phyloP scores from a whole-genome alignment of 2,113 vertebrate species.

The Hystrix brachyura region DNA sequence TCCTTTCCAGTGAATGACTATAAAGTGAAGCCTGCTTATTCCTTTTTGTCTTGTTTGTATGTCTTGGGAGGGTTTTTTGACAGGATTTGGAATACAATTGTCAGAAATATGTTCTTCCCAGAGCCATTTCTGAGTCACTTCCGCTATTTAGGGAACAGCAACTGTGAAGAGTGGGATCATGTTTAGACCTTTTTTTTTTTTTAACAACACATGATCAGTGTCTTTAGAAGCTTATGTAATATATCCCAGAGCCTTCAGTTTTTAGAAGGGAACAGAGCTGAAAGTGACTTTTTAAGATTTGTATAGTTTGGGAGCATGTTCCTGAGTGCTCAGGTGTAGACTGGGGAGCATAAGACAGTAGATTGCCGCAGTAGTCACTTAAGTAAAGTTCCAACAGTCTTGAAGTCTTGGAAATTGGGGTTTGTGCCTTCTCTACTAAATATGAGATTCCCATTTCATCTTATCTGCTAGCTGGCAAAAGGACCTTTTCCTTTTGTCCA shows the following conservation, averaged over 20 bases:
- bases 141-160: slow-evolving; percentile 77
- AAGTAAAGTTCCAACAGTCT: not conserved
- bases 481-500: not conserved
- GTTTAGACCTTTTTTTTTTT: slow-evolving; percentile 72
- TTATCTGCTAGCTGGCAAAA: not conserved
- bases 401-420: not conserved
- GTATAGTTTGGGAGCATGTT: not conserved
- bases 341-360: not conserved
- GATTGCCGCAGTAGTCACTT: not conserved
- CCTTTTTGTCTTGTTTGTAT: slow-evolving; percentile 17
- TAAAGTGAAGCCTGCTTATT: slow-evolving; percentile 47
- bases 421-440: not conserved
- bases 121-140: slow-evolving; percentile 81
- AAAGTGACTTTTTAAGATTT: slow-evolving; percentile 10
- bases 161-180: slow-evolving; percentile 73
- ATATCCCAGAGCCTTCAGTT: not conserved
- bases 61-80: slow-evolving; percentile 10
- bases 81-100: slow-evolving; percentile 60
- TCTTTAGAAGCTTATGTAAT: slow-evolving; percentile 68
- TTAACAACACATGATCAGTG: slow-evolving; percentile 61
- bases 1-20: slow-evolving; percentile 56
- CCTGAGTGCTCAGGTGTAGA: not conserved
- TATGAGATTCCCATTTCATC: not conserved
- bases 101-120: slow-evolving; percentile 61
- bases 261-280: slow-evolving; percentile 53